Base-by-base conservation (phyloP, 2,888 invertebrate genomes). In the Drepana falcataria region DNA sequence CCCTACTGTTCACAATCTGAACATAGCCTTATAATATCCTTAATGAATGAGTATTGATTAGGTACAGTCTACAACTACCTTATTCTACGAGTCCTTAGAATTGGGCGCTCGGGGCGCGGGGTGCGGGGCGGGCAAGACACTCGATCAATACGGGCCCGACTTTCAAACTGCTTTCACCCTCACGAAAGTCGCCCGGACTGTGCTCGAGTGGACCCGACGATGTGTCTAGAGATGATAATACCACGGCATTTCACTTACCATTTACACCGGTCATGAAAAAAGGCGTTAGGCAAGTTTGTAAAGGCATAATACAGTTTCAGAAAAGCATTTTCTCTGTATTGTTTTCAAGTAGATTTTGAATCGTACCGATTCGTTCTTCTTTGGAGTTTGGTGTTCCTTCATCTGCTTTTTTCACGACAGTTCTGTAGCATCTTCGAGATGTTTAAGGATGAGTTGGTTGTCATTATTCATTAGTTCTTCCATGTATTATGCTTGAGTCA, bases 151-250 rank as follows among this genome's bases (percentile, higher is more conserved):
- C 90, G 83, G 85, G 83, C 87, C 87, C 89, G 90, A 91, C 91
- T 91, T 91, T 91, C 91, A 90, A 91, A 91, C 90, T 89, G 91
- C 88, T 91, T 91, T 91, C 89, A 86, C 89, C 91, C 90, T 90
- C 87, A 87, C 85, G 90, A 91, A 91, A 91, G 90, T 90, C 87
- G 88, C 82, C 81, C 88, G 87, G 83, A 83, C 87, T 83, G 82
- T 74, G 77, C 81, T 79, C 82, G 77, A 78, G 74, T 79, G 81
- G 77, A 78, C 79, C 77, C 69, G 66, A 60, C 53, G 57, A 60
- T 79, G 54, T 56, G 1, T 62, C 61, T 59, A 56, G 85, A 87
- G 88, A 41, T 77, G 85, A 2, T 79, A 37, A 52, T 62, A 77
- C 75, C 70, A 44, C 54, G 44, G 3, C 9, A 44, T 44, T 9